A percentile compares a stretch with the other conserved stretches of the same genome.
Conservation (phyloP, 2,797 vertebrate species). For the Chanos chanos region DNA sequence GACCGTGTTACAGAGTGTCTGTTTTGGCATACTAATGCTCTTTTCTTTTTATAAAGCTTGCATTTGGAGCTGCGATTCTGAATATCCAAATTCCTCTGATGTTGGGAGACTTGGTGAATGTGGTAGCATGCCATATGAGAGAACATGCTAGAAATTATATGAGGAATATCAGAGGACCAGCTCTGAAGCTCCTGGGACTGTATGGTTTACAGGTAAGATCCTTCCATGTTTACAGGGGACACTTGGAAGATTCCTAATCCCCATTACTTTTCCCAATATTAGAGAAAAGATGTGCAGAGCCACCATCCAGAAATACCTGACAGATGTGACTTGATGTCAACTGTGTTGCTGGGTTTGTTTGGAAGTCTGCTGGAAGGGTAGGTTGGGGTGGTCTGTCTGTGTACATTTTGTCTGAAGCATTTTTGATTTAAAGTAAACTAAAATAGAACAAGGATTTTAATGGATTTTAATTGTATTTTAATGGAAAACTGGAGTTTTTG, state of each 20-base stretch:
- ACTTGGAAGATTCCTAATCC: neutral
- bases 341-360: too few species aligned
- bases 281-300: too few species aligned
- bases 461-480: too few species aligned
- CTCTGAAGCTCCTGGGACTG: slow-evolving; percentile 74
- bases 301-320: too few species aligned
- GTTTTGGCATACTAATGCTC: neutral
- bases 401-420: too few species aligned
- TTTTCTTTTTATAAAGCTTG: slow-evolving; percentile 70
- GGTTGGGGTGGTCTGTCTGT: too few species aligned
- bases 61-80: slow-evolving; percentile 82
- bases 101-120: slow-evolving; percentile 88
- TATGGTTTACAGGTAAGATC: slow-evolving; percentile 80
- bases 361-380: too few species aligned
- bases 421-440: too few species aligned
- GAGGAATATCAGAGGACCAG: slow-evolving; percentile 71
- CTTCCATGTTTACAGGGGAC: neutral
- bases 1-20: neutral
- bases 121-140: slow-evolving; percentile 78
- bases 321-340: too few species aligned
- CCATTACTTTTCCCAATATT: too few species aligned
- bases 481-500: too few species aligned
- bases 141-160: slow-evolving; percentile 74
- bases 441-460: too few species aligned
- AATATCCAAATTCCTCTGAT: slow-evolving; percentile 89